Evolutionary conservation across 2,797 vertebrate species (phyloP).

Genomic region (Phoebastria nigripes): DNA sequence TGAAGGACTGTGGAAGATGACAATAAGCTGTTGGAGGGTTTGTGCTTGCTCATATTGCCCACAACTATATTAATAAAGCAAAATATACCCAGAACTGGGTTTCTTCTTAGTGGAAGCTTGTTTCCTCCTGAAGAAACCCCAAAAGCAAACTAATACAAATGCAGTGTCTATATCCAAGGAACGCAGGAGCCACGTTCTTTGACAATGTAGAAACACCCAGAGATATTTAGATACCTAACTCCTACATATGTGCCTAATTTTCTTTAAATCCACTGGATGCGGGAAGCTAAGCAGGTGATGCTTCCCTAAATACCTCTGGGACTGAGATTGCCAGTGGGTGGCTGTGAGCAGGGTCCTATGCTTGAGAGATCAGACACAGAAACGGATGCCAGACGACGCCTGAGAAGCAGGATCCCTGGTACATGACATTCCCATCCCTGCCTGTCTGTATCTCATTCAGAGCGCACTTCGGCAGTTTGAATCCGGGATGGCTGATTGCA

Average conservation of each 20-base stretch:
- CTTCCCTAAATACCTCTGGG: background rate
- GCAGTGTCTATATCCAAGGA: background rate
- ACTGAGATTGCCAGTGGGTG: background rate
- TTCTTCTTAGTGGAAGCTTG: background rate
- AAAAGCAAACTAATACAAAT: background rate
- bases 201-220: background rate
- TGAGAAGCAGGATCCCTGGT: background rate
- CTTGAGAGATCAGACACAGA: background rate
- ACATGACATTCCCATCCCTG: background rate
- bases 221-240: background rate
- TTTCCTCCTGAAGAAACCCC: background rate
- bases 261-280: background rate
- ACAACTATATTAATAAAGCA: background rate
- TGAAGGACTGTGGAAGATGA: background rate
- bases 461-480: background rate
- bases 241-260: background rate
- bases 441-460: rapidly evolving
- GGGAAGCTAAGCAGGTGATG: background rate
- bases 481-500: background rate
- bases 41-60: background rate
- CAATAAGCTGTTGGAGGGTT: background rate
- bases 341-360: background rate
- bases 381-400: rapidly evolving
- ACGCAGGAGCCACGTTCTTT: background rate
- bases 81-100: background rate